Evolutionary conservation across 1,140 invertebrate genomes (phyloP), one percentile per base, ranked within the genome.

Genomic region (Cotesia glomerata): DNA sequence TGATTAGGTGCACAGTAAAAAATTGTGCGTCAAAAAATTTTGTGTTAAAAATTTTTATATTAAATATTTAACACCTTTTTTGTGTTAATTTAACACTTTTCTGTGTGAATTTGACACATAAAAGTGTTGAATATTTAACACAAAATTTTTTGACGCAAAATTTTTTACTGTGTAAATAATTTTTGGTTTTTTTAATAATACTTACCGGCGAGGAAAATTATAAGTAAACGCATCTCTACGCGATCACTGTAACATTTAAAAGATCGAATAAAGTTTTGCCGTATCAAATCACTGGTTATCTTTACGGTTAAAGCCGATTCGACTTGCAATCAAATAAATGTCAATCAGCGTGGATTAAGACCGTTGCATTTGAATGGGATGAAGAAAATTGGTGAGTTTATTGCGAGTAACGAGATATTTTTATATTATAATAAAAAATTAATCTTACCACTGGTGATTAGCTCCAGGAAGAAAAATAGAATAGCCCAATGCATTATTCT

Each of bases 381-480:
- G 7, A 5, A 45, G 39, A 7, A 54, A n/a, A n/a, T n/a, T 9
- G n/a, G 4, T 54, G n/a, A 36, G 51, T 45, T 26, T 62, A 58
- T 58, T 56, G 56, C 62, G 35, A 65, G 32, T 61, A 69, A 69
- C 61, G 61, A 54, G 58, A 63, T 56, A 35, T 49, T 70, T 66
- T 39, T 52, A 49, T 26, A 26, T 26, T 26, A 26, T 26, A 49
- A 9, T 65, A 65, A 51, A 39, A 49, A 49, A 45, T 54, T 32
- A 52, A 49, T 9, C 74, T 75, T 73, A 75, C 74, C 74, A 45
- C 3, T 45, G 13, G 54, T 65, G 14, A 75, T 68, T 18, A 75
- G 45, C 32, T 34, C 36, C 13, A 73, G 54, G 59, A 36, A 68
- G 39, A 66, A 16, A 14, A 72, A n/a, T 39, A 63, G 64, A 3